phyloP scores from a whole-genome alignment of 2,888 invertebrate genomes.

The Sminthurinus aureus region DNA sequence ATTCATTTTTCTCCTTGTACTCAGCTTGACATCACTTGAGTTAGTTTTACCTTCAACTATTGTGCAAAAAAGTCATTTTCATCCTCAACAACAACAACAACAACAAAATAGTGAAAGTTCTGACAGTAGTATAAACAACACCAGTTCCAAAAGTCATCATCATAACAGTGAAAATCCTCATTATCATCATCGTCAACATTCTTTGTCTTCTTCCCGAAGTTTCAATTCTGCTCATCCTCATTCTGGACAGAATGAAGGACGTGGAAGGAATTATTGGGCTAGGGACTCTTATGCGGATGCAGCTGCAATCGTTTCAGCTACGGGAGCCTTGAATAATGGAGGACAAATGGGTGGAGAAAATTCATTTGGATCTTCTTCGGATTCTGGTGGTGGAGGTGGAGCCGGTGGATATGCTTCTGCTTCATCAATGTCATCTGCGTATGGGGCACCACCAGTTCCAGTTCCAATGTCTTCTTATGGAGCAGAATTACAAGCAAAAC shows the following conservation, averaged over 20 bases:
- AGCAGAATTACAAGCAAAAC: slow-evolving; percentile 8
- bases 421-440: slow-evolving; percentile 1
- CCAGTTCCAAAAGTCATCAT: not conserved
- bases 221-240: not conserved
- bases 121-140: not conserved
- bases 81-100: not conserved
- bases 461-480: slow-evolving; percentile 27
- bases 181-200: not conserved
- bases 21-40: not conserved
- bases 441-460: slow-evolving; percentile 27
- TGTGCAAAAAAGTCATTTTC: not conserved
- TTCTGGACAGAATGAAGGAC: slow-evolving; percentile 14
- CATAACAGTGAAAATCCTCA: not conserved
- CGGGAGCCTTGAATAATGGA: not conserved
- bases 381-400: not conserved
- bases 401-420: slow-evolving; percentile 20
- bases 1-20: not conserved
- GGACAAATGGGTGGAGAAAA: not conserved
- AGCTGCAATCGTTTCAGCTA: slow-evolving; percentile 15
- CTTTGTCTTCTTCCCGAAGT: not conserved
- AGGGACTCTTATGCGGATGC: slow-evolving; percentile 36
- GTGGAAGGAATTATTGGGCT: slow-evolving; percentile 26
- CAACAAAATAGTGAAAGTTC: not conserved
- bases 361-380: not conserved
- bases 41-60: not conserved